phyloP scores from a whole-genome alignment of 2,888 invertebrate genomes.

The Pedicia rivosa region DNA sequence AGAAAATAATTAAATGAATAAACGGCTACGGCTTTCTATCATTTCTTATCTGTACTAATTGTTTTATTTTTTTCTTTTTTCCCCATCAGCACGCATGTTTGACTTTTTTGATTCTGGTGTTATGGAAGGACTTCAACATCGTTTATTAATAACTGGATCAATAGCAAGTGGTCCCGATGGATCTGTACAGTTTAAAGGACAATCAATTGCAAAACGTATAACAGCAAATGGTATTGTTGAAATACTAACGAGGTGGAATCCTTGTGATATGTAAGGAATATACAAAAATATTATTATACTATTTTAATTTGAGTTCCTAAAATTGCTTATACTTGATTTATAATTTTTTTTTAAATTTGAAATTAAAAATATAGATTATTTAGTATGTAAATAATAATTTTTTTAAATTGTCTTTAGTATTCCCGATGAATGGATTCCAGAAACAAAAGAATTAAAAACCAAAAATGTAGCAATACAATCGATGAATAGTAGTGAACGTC shows the following conservation, averaged over 20 bases:
- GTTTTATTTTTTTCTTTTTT: no score
- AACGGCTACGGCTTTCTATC: no score
- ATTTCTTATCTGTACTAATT: no score
- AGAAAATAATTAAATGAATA: no score
- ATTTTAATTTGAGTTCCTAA: no score
- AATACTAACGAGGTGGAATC: constrained; percentile 69
- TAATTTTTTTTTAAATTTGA: no score
- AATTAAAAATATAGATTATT: no score
- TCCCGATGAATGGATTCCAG: constrained; percentile 75
- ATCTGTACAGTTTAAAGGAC: constrained; percentile 54
- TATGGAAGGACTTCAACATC: constrained; percentile 83
- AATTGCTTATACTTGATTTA: no score
- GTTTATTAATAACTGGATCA: constrained; percentile 48
- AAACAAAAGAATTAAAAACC: constrained; percentile 37
- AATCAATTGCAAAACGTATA: constrained; percentile 47
- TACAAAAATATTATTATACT: no score
- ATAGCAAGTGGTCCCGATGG: constrained; percentile 47
- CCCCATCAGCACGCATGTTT: constrained; percentile 68
- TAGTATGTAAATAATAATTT: background rate
- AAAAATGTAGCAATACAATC: constrained; percentile 39
- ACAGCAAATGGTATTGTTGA: constrained; percentile 47
- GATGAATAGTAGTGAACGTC: constrained; percentile 11
- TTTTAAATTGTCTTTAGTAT: constrained; percentile 38
- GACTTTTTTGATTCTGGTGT: constrained; percentile 87
- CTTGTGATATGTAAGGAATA: constrained; percentile 62